Evolutionary conservation across 2,797 vertebrate genomes (phyloP), one percentile per base, ranked within the genome.

Genomic region (Girardinus metallicus): DNA sequence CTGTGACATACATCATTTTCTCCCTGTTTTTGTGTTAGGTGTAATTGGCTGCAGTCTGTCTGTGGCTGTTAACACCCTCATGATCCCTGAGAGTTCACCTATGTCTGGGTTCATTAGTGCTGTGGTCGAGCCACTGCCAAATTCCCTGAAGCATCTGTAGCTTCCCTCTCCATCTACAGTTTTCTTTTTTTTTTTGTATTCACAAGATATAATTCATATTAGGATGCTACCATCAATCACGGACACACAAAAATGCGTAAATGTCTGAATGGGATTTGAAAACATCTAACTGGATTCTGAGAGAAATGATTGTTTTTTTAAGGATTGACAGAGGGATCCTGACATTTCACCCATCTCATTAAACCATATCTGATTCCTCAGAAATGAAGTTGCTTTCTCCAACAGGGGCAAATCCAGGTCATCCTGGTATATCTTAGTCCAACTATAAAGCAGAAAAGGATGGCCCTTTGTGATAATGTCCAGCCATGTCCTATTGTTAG

Each of bases 31-130:
- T 53, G 51, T 81, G 51, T 87, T 9, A 5, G 60, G 36, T 82
- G 79, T 91, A 92, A 93, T 94, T 92, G 89, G 84, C 85, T 85
- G 75, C 77, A 21, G 80, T 78, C 73, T 86, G 82, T 68, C 2
- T 84, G 64, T 49, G 79, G 57, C 68, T 73, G 78, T 80, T 71
- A 74, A 77, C 18, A 1, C 47, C 88, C 82, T 84, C 72, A 29
- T 77, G 76, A 85, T 86, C 73, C 77, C 76, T 34, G n/a, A 77
- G 88, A 89, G 90, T 91, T 93, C 90, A 91, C 75, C 47, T 0
- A 75, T 87, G 90, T 85, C 86, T 81, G 53, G 80, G 86, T 91
- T 94, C 87, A 92, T 94, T 93, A 91, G 80, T 80, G 79, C 51
- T 68, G 74, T 73, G 68, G 79, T 43, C 62, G 44, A 85, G 83